Conservation (phyloP, 2,888 invertebrate species). For the Drosophila fungiperda region DNA sequence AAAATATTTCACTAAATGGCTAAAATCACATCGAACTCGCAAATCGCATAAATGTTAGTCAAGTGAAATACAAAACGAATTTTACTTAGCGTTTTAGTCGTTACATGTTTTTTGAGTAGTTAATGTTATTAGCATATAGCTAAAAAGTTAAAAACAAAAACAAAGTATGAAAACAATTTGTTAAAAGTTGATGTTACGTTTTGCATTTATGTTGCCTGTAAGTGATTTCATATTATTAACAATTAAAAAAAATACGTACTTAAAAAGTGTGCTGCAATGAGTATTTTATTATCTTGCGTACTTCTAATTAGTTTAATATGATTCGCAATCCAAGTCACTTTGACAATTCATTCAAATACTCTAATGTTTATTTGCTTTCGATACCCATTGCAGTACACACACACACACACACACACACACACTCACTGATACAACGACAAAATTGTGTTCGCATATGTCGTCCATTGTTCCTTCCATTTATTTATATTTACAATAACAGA, state of each 20-base stretch:
- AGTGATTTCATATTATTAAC: slow-evolving; percentile 29
- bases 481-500: slow-evolving; percentile 2
- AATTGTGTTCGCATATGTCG: slow-evolving; percentile 67
- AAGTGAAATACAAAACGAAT: slow-evolving; percentile 53
- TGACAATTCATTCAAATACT: neutral
- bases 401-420: slow-evolving; percentile 2
- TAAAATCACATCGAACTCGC: slow-evolving; percentile 22
- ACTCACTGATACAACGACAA: slow-evolving; percentile 56
- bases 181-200: slow-evolving; percentile 65
- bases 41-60: slow-evolving; percentile 31
- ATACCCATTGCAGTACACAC: slow-evolving; percentile 14
- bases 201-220: slow-evolving; percentile 71
- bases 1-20: slow-evolving; percentile 23
- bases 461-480: slow-evolving; percentile 82
- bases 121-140: slow-evolving; percentile 44
- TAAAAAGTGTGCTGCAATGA: slow-evolving; percentile 10
- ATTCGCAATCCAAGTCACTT: neutral
- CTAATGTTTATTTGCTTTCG: slow-evolving; percentile 1
- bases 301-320: neutral
- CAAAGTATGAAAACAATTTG: slow-evolving; percentile 31
- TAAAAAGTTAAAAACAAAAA: slow-evolving; percentile 11
- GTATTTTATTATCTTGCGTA: slow-evolving; percentile 2
- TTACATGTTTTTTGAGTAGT: slow-evolving; percentile 60
- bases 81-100: slow-evolving; percentile 70
- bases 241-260: slow-evolving; percentile 24